Conservation (phyloP, 2,888 invertebrate genomes). For the Watsonalla cultraria region DNA sequence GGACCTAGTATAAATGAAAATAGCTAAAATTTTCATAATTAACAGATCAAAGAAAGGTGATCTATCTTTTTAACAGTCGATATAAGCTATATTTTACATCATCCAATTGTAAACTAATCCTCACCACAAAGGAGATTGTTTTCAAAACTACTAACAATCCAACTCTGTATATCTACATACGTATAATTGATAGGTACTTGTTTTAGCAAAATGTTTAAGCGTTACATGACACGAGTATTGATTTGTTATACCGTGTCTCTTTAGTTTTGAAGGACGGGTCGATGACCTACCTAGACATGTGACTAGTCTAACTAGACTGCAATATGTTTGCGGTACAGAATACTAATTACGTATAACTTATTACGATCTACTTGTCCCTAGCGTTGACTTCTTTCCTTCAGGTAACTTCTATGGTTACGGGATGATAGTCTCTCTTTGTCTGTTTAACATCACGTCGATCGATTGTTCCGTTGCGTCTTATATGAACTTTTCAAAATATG, state of each 20-base stretch:
- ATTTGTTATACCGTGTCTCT: neutral
- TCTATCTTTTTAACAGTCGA: neutral
- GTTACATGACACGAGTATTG: neutral
- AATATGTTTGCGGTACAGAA: too few relatives aligned
- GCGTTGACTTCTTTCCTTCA: too few relatives aligned
- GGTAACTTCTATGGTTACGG: too few relatives aligned
- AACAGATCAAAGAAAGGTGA: neutral
- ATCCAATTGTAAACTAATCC: neutral
- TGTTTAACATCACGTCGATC: too few relatives aligned
- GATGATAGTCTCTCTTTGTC: too few relatives aligned
- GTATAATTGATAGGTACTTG: neutral
- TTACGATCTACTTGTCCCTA: too few relatives aligned
- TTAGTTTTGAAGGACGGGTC: neutral
- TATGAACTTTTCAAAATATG: too few relatives aligned
- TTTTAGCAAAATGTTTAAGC: neutral
- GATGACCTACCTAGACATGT: neutral
- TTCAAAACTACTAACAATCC: neutral
- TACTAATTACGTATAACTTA: too few relatives aligned
- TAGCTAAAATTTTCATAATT: too few relatives aligned
- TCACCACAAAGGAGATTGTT: neutral
- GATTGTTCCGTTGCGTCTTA: too few relatives aligned
- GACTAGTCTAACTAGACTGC: too few relatives aligned
- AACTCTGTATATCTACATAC: neutral
- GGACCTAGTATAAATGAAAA: too few relatives aligned
- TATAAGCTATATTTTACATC: neutral